Base-by-base conservation (phyloP, 2,888 invertebrate genomes). In the Tetragonula carbonaria region DNA sequence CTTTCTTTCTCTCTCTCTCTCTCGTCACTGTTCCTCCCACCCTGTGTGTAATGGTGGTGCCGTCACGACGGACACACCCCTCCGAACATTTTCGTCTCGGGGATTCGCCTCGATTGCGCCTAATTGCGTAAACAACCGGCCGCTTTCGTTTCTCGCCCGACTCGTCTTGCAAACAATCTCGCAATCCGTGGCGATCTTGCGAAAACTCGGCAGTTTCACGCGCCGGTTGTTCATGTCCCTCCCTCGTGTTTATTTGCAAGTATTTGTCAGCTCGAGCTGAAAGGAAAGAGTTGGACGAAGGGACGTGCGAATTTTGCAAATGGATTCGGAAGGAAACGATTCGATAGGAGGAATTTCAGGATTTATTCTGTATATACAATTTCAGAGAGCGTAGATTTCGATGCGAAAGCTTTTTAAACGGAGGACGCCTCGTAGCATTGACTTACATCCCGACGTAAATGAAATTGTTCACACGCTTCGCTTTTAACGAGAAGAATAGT, bases 51-150 rank as follows among this genome's bases (percentile, higher is more conserved):
- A n/a, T n/a, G 45, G 23, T 8, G 28, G 74, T 53, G 33, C 33
- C 70, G 59, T 28, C 28, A 59, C 53, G 62, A n/a, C 74, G 74
- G 82, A 79, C 87, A 87, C 88, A 88, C 87, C 89, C 89, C 85
- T 85, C 50, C 73, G 65, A 65, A 80, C 84, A 74, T 59, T 66
- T 63, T 55, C 75, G 38, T n/a, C 79, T 45, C 8, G 45, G 21
- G 65, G 80, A 76, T 70, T 81, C 67, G 74, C 51, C 80, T 51
- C 65, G 80, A 74, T 79, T 68, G 68, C 33, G 51, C 18, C 57
- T 73, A 76, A 82, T 73, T 53, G 57, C 63, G 83, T 70, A 70
- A 83, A 77, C 83, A 50, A 45, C 21, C 71, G 51, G 1, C 21
- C 33, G 65, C 11, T 71, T 13, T 53, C 70, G 38, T 6, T 33